Conservation (phyloP, 1,140 invertebrate species). For the Scaptomyza graminum region DNA sequence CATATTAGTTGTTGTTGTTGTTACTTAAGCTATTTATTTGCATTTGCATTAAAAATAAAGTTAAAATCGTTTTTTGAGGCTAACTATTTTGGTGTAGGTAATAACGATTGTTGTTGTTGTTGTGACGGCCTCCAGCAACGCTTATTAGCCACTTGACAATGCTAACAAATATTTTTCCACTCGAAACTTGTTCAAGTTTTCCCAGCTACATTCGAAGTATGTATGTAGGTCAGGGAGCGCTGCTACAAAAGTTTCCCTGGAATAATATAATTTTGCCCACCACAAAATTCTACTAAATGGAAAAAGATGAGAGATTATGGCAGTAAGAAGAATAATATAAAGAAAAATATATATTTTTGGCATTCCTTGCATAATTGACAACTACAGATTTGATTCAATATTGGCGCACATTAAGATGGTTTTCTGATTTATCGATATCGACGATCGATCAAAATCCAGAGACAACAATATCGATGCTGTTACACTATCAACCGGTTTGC, state of each 20-base stretch:
- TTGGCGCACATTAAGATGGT: not conserved
- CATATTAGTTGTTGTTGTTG: constrained; percentile 24
- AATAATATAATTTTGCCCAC: no score
- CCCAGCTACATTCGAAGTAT: not conserved
- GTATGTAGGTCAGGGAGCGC: constrained; percentile 14
- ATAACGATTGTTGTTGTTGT: constrained; percentile 29
- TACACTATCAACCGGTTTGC: constrained; percentile 16
- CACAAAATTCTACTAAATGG: no score
- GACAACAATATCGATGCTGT: not conserved
- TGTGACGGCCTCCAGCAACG: constrained; percentile 24
- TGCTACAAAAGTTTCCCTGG: not conserved
- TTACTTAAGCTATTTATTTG: constrained; percentile 43
- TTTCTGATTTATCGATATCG: not conserved
- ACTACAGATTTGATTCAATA: not conserved
- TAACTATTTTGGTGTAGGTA: constrained; percentile 22
- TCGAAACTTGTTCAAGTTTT: constrained; percentile 1
- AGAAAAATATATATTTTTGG: no score
- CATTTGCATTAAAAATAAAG: constrained; percentile 40
- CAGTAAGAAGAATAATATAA: no score
- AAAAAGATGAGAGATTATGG: no score
- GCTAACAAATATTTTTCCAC: constrained; percentile 9
- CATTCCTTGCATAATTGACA: no score
- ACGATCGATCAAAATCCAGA: constrained; percentile 11
- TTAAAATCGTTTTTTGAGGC: constrained; percentile 34
- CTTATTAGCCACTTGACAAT: constrained; percentile 19